Evolutionary conservation across 2,113 vertebrate species (phyloP), one percentile per base, ranked within the genome.

Genomic region (Megalops atlanticus): DNA sequence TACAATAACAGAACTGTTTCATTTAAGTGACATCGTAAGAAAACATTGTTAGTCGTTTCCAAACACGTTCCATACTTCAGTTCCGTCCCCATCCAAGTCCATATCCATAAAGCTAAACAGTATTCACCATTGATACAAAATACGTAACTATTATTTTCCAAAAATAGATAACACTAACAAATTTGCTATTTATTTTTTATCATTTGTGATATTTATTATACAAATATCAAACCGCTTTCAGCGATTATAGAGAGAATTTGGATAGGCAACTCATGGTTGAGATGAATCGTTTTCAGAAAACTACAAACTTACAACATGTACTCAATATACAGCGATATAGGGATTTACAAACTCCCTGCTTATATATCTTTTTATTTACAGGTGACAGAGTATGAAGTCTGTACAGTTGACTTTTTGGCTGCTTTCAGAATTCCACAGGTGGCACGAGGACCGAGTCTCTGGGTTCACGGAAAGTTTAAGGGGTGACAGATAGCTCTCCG

Each of bases 401-500:
- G 83, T 87, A 83, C 89, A 93, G 91, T 89, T 91, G 54, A 85
- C 84, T 90, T 93, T 92, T 87, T 88, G 92, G 93, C 90, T 90
- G 86, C 85, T 79, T 88, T 89, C 75, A 86, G 86, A 89, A 82
- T 79, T 77, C 82, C 80, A 83, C 83, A 78, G 81, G 74, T 70
- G 74, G 84, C 77, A 78, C 27, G 40, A 86, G 81, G 87, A 88
- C 71, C 76, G 84, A 85, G 87, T 86, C 85, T 78, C 77, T 80
- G 35, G 49, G 18, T 40, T 16, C 27, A 7, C 5, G 40, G 40
- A 31, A 76, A 78, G 87, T 88, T 94, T 89, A 94, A 0, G 97
- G 97, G 35, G 96, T 98, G 71, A 96, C 94, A 2, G 96, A 94
- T 83, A 99, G 94, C 84, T 97, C 96, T 84, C 95, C 95, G 82